A percentile compares a stretch with the other conserved stretches of the same genome.
phyloP scores from a whole-genome alignment of 2,113 vertebrate genomes.

The Laticauda laticaudata region DNA sequence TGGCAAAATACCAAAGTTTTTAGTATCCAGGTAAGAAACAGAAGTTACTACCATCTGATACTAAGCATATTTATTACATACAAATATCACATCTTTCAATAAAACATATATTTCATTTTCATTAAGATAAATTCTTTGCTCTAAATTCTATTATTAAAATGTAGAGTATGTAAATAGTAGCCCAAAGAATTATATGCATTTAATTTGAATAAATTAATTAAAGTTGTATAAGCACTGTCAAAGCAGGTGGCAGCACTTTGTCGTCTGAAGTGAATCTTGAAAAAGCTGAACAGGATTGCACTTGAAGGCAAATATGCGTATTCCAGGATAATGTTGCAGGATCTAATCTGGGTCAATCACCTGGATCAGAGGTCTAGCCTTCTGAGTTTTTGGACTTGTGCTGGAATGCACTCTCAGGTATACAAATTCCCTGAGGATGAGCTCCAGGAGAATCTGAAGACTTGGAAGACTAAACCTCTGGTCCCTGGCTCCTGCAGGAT shows the following conservation, averaged over 20 bases:
- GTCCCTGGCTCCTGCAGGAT: neutral
- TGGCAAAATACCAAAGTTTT: neutral
- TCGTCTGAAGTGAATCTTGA: neutral
- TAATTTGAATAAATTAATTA: neutral
- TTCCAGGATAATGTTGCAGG: neutral
- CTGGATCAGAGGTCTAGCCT: neutral
- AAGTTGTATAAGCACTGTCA: neutral
- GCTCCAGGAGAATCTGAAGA: neutral
- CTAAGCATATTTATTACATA: neutral
- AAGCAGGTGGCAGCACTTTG: neutral
- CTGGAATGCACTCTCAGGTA: neutral
- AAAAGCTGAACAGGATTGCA: neutral
- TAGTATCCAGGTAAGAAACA: neutral
- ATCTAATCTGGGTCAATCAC: neutral
- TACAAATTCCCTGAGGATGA: neutral
- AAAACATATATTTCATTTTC: neutral
- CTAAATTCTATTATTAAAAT: neutral
- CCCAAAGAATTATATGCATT: neutral
- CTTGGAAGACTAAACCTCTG: neutral
- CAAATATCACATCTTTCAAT: neutral
- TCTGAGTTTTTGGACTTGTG: neutral
- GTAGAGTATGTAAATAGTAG: no score
- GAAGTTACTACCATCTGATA: neutral
- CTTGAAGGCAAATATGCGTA: neutral
- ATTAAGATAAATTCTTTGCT: neutral